Conservation (phyloP, 2,888 invertebrate species). For the Rhaphigaster nebulosa region DNA sequence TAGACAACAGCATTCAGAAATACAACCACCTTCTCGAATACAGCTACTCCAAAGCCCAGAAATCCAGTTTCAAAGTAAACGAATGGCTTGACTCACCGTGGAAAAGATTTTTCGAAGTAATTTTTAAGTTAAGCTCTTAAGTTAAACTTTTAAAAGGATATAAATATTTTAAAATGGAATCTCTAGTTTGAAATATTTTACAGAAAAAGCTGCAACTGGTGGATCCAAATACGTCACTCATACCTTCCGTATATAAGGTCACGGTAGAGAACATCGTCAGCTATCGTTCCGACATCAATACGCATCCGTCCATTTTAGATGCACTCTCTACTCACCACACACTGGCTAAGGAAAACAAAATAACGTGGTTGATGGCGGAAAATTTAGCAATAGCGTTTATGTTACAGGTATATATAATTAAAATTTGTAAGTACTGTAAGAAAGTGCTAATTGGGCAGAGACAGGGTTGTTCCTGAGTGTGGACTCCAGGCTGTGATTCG, state of each 20-base stretch:
- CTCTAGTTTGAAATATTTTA: background rate
- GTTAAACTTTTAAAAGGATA: background rate
- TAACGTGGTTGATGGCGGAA: conserved; percentile 56
- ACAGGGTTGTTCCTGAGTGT: too few species aligned
- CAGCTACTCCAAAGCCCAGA: conserved; percentile 78
- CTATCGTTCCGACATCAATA: conserved; percentile 53
- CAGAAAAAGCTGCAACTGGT: conserved; percentile 55
- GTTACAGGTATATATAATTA: conserved; percentile 45
- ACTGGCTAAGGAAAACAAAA: conserved; percentile 48
- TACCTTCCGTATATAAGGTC: conserved; percentile 38
- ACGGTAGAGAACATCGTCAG: conserved; percentile 33
- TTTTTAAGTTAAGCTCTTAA: background rate
- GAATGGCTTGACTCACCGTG: conserved; percentile 87
- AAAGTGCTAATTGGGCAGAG: background rate
- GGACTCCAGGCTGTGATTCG: too few species aligned
- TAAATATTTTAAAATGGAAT: background rate
- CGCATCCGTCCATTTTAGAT: conserved; percentile 43
- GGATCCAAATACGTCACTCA: conserved; percentile 37
- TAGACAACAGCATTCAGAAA: conserved; percentile 51
- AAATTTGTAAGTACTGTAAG: background rate
- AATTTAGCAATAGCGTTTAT: conserved; percentile 52
- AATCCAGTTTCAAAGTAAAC: conserved; percentile 78
- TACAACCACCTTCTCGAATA: conserved; percentile 69
- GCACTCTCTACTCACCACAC: background rate
- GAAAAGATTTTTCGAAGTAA: conserved; percentile 74